These are phyloP conservation scores for Calonectris borealis DNA, from an alignment of 2,113 vertebrate species.

Conservation along the genomic window DNA sequence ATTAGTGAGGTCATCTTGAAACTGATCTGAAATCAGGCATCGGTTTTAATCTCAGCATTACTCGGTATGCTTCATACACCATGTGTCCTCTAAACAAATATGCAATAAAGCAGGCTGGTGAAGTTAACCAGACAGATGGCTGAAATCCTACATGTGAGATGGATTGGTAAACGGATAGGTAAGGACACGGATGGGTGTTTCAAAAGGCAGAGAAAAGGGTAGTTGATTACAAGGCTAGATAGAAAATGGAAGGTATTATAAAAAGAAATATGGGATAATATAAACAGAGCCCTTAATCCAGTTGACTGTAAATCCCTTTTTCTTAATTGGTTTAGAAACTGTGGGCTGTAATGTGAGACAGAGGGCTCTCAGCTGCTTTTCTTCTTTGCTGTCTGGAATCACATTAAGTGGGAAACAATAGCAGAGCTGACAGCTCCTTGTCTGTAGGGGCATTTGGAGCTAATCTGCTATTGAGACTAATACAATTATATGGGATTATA, in stretches of 20 bases:
- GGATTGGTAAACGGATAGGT: constrained; percentile 44
- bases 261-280: constrained; percentile 80
- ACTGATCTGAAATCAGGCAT: constrained; percentile 38
- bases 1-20: constrained; percentile 63
- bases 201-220: constrained; percentile 43
- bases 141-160: constrained; percentile 49
- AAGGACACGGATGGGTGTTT: constrained; percentile 17
- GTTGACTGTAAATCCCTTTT: constrained; percentile 80
- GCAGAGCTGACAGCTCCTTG: constrained; percentile 75
- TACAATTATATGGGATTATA: constrained; percentile 80
- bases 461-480: constrained; percentile 83
- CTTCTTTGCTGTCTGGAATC: constrained; percentile 73
- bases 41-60: constrained; percentile 26
- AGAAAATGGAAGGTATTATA: constrained; percentile 72
- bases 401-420: constrained; percentile 82
- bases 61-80: background rate
- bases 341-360: constrained; percentile 76
- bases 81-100: constrained; percentile 37
- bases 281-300: constrained; percentile 79
- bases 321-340: constrained; percentile 85
- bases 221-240: constrained; percentile 70
- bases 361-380: constrained; percentile 72
- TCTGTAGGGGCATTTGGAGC: constrained; percentile 76
- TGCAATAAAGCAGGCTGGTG: constrained; percentile 57
- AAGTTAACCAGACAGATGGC: constrained; percentile 63